A percentile compares a stretch with the other conserved stretches of the same genome.
Evolutionary conservation across 1,140 invertebrate genomes (phyloP).

Genomic region (Plodia interpunctella): DNA sequence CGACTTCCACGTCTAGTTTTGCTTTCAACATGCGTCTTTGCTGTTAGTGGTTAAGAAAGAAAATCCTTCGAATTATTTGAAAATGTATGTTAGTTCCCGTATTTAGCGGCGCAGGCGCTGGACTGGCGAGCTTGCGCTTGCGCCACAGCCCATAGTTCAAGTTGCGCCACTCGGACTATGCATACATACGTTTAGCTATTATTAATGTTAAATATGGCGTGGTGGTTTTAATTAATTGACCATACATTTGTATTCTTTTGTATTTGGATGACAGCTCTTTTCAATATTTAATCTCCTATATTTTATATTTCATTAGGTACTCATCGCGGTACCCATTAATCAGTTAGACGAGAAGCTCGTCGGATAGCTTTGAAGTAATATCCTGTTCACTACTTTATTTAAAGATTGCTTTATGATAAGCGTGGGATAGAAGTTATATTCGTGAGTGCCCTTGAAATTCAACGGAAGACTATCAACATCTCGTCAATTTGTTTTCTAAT

Average conservation of each 20-base stretch:
- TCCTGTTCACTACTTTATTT: not conserved
- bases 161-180: slow-evolving; percentile 27
- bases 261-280: not conserved
- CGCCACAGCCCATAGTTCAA: slow-evolving; percentile 19
- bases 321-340: not conserved
- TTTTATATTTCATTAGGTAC: not conserved
- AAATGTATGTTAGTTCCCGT: slow-evolving; percentile 15
- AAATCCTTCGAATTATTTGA: not conserved
- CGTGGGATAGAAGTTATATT: slow-evolving; percentile 2
- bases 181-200: slow-evolving; percentile 12
- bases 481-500: too few relatives aligned
- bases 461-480: not conserved
- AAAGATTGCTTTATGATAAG: not conserved
- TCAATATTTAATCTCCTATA: not conserved
- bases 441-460: slow-evolving; percentile 3
- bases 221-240: not conserved
- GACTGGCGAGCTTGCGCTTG: slow-evolving; percentile 19
- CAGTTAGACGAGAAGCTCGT: not conserved
- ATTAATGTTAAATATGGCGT: slow-evolving; percentile 25
- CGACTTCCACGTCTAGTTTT: not conserved
- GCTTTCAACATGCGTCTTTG: not conserved
- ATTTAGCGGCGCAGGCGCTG: slow-evolving; percentile 10
- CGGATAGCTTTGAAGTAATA: not conserved
- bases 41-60: not conserved
- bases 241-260: not conserved